These are phyloP conservation scores for Cheirogaleus major DNA, from an alignment of 2,797 vertebrate species.

Conservation along the genomic window DNA sequence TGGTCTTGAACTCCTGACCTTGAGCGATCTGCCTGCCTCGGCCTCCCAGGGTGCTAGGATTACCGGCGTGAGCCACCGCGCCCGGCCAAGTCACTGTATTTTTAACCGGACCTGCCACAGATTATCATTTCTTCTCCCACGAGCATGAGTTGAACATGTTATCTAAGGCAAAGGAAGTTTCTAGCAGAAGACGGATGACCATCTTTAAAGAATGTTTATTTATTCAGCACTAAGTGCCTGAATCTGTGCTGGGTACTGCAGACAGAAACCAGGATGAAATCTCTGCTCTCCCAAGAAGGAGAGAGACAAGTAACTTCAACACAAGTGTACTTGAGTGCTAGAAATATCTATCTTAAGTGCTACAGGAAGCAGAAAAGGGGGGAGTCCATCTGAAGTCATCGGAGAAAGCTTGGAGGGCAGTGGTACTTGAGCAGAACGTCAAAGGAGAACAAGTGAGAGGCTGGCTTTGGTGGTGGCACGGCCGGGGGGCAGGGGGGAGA, in stretches of 20 bases:
- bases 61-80: too few relatives aligned
- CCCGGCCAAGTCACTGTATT: background rate
- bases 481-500: accelerated
- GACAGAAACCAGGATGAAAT: background rate
- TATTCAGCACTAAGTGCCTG: background rate
- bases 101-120: background rate
- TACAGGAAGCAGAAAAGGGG: background rate
- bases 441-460: background rate
- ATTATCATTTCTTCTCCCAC: background rate
- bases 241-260: background rate
- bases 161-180: background rate
- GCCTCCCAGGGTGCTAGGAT: too few relatives aligned
- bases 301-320: background rate
- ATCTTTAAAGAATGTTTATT: background rate
- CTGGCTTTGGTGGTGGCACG: background rate
- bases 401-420: background rate
- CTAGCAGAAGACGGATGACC: background rate
- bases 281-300: background rate
- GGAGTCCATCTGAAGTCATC: background rate
- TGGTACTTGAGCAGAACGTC: background rate
- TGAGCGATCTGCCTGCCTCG: too few relatives aligned
- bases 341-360: background rate
- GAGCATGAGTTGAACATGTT: background rate
- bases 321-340: background rate
- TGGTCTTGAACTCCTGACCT: too few relatives aligned